Conservation (phyloP, 2,113 vertebrate species). For the Pluvianellus socialis region DNA sequence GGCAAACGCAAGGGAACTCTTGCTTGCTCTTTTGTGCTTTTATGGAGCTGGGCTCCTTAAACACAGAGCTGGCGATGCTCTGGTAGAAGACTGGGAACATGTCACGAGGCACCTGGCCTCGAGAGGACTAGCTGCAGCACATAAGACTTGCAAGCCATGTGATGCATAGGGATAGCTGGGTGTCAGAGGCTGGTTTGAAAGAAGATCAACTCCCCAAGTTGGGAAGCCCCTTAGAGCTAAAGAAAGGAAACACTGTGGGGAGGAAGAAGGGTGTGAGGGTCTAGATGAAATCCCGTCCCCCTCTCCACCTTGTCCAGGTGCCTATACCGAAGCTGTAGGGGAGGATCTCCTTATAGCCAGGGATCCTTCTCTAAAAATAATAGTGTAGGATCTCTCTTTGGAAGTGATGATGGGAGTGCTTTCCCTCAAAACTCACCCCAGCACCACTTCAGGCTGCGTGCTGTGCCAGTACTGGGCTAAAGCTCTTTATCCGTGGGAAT, state of each 20-base stretch:
- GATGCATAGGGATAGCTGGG: background rate
- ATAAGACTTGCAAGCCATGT: background rate
- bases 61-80: background rate
- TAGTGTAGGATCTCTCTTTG: background rate
- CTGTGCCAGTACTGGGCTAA: background rate
- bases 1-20: conserved; percentile 22
- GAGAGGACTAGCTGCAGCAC: background rate
- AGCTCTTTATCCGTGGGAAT: conserved; percentile 36
- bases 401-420: background rate
- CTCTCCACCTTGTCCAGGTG: background rate
- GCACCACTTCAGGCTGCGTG: background rate
- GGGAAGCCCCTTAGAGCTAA: background rate
- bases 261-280: background rate
- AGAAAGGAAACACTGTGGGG: background rate
- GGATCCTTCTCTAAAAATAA: background rate
- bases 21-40: background rate
- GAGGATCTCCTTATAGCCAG: background rate
- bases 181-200: background rate
- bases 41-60: background rate
- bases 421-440: conserved; percentile 15
- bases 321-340: background rate
- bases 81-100: rapidly evolving
- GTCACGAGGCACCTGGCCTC: background rate
- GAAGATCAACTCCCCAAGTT: background rate
- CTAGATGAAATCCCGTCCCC: background rate